These are phyloP conservation scores for Scaptomyza cyrtandrae DNA, from an alignment of 2,888 invertebrate species.

Conservation along the genomic window DNA sequence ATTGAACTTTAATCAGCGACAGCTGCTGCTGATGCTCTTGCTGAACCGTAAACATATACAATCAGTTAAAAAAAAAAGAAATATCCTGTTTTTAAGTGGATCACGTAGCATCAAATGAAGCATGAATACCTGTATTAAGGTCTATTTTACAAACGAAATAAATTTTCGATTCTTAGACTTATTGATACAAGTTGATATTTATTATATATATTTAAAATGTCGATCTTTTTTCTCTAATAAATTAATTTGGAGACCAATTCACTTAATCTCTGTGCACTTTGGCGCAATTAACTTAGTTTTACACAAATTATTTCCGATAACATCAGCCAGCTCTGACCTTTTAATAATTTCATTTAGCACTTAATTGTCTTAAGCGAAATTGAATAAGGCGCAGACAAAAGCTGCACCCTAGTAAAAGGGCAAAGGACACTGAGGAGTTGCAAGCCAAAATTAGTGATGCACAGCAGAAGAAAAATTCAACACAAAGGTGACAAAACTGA, in stretches of 20 bases:
- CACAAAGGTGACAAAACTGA: neutral
- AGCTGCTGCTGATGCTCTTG: slow-evolving; percentile 43
- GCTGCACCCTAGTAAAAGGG: slow-evolving; percentile 7
- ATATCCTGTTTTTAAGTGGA: neutral
- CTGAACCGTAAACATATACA: slow-evolving; percentile 3
- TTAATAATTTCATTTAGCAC: slow-evolving; percentile 70
- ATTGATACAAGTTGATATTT: too few species aligned
- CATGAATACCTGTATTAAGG: neutral
- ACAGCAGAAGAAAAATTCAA: neutral
- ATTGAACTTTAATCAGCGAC: slow-evolving; percentile 73
- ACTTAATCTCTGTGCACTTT: slow-evolving; percentile 27
- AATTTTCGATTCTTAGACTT: neutral
- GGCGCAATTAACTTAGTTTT: slow-evolving; percentile 43
- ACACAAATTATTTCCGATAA: slow-evolving; percentile 68
- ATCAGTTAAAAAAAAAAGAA: neutral
- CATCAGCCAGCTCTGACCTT: slow-evolving; percentile 54
- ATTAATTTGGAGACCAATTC: slow-evolving; percentile 4
- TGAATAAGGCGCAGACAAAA: slow-evolving; percentile 57
- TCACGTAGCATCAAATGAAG: neutral
- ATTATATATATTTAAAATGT: too few species aligned
- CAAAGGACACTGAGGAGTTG: slow-evolving; percentile 9
- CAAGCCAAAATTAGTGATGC: slow-evolving; percentile 11
- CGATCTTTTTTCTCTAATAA: neutral
- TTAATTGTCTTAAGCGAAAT: slow-evolving; percentile 69
- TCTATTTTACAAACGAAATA: neutral